These are phyloP conservation scores for Acridotheres tristis DNA, from an alignment of 2,797 vertebrate genomes.

Conservation along the genomic window DNA sequence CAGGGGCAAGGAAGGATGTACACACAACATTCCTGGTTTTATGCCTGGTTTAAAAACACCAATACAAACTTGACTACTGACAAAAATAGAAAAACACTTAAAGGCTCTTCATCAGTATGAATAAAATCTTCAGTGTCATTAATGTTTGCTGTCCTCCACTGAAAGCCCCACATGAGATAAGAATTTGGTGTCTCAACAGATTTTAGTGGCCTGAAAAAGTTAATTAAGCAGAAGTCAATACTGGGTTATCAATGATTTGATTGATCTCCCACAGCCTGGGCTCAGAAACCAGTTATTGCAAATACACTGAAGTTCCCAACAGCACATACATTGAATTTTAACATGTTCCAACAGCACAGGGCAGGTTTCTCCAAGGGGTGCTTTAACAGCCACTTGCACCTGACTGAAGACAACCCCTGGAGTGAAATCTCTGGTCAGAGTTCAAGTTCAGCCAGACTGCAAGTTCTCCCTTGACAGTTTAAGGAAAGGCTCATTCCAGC, in stretches of 20 bases:
- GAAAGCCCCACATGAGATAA: accelerated
- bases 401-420: background rate
- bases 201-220: background rate
- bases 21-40: background rate
- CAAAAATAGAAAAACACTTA: background rate
- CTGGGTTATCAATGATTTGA: background rate
- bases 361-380: background rate
- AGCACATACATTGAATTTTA: background rate
- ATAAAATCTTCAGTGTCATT: background rate
- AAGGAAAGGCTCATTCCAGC: background rate
- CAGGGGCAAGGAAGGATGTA: no score
- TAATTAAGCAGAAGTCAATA: background rate
- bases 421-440: background rate
- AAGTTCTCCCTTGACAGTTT: background rate
- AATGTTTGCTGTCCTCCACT: background rate
- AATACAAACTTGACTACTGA: background rate
- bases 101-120: background rate
- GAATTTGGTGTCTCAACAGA: background rate
- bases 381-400: background rate
- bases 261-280: background rate
- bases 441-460: background rate
- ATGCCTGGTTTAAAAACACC: background rate
- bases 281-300: background rate
- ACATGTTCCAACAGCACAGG: background rate
- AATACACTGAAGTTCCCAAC: background rate